Evolutionary conservation across 1,140 invertebrate species (phyloP), one percentile per base, ranked within the genome.

Genomic region (Lepidurus arcticus): DNA sequence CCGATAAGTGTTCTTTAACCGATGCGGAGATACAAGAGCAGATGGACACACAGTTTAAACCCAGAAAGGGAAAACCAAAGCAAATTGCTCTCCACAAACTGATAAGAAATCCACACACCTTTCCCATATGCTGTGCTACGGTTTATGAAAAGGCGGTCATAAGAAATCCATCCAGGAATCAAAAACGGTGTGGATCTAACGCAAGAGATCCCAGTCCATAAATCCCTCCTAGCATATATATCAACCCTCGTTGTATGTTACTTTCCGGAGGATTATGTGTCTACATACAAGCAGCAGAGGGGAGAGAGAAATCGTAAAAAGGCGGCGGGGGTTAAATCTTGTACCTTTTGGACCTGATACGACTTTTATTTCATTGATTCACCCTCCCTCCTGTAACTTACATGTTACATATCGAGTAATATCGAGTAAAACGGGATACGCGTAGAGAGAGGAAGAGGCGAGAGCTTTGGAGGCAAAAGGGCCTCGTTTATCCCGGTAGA

Each of bases 321-420:
- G 53, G 16, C 5, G 53, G 21, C 16, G 53, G 53, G 21, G 53
- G 16, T 65, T 65, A 65, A 65, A 13, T 65, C 53, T 65, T 65
- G 53, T 65, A 65, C 53, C 53, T 65, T 65, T 65, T 65, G 53
- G 53, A 34, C 34, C 13, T 65, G 53, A 65, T 65, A 21, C n/a
- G 53, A 65, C 16, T 65, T 65, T 65, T 65, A 65, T 65, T 65
- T 65, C 53, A 65, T 65, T 65, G 53, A 65, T 65, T 65, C 53
- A 11, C 53, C 53, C 53, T 65, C 34, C 34, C 34, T 65, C 4
- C 13, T 65, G 53, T 65, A 65, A 65, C 45, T 47, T 47, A 34
- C 34, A 34, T 34, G 34, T 34, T 34, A 3, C 4, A 34, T 34
- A 34, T 34, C 34, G 34, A 34, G 34, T 34, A 34, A 34, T 3